phyloP scores from a whole-genome alignment of 2,113 vertebrate genomes.

The Ailurus styani region DNA sequence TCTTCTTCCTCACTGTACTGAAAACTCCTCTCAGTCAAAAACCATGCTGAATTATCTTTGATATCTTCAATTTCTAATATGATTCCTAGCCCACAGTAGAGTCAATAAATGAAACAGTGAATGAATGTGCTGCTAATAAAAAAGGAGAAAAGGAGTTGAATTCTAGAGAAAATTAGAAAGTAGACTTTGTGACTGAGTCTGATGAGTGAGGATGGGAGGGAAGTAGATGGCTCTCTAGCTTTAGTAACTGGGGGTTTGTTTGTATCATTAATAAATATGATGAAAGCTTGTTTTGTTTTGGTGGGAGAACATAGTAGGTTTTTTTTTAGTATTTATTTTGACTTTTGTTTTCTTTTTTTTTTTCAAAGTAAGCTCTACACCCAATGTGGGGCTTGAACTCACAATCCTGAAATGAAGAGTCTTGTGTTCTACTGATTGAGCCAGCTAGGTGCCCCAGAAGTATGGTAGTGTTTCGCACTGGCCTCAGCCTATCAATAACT shows the following conservation, averaged over 20 bases:
- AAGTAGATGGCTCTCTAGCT: not conserved
- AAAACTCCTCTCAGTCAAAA: not conserved
- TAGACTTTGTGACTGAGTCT: not conserved
- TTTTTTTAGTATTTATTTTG: not conserved
- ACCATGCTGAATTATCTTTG: not conserved
- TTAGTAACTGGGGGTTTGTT: not conserved
- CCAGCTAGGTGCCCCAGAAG: not conserved
- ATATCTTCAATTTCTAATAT: not conserved
- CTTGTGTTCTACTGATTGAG: not conserved
- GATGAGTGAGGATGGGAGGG: not conserved
- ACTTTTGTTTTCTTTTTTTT: not conserved
- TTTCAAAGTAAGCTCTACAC: not conserved
- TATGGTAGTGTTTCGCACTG: not conserved
- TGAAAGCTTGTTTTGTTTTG: not conserved
- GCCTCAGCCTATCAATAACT: not conserved
- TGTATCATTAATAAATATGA: not conserved
- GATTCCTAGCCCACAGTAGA: not conserved
- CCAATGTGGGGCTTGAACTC: not conserved
- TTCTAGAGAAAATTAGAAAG: not conserved
- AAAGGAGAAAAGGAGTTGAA: not conserved
- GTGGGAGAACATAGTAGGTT: not conserved
- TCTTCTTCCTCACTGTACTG: not conserved
- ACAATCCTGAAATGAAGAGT: not conserved
- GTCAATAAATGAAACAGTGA: not conserved
- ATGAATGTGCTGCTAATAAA: not conserved